Conservation (phyloP, 2,888 invertebrate genomes). For the Polyommatus icarus region DNA sequence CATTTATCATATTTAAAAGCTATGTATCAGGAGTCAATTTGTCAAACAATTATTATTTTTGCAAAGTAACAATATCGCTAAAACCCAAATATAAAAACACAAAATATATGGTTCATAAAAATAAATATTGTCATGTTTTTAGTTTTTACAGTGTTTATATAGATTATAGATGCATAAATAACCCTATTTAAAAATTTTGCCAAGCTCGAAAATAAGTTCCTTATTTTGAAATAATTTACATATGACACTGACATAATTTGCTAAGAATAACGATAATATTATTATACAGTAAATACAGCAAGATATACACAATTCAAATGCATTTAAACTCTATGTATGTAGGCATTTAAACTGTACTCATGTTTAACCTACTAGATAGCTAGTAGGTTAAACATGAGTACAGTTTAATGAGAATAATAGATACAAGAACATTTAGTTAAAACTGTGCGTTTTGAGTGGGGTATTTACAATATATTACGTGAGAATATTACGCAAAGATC, state of each 20-base stretch:
- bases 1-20: background rate
- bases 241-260: background rate
- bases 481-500: background rate
- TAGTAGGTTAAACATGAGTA: background rate
- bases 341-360: no score
- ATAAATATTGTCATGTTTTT: constrained; percentile 2
- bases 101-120: background rate
- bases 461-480: background rate
- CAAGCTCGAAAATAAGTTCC: background rate
- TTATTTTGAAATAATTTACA: no score
- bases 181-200: background rate
- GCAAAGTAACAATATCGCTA: background rate
- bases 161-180: background rate
- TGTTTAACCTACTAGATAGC: no score
- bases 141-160: background rate
- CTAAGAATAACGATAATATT: background rate
- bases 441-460: constrained; percentile 2
- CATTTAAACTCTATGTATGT: no score
- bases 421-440: background rate
- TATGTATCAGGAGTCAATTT: background rate
- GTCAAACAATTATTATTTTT: background rate
- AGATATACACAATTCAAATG: constrained; percentile 24
- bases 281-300: constrained; percentile 7
- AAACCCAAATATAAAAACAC: constrained; percentile 14
- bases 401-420: background rate